Evolutionary conservation across 2,888 invertebrate genomes (phyloP).

Genomic region (Teleogryllus oceanicus): DNA sequence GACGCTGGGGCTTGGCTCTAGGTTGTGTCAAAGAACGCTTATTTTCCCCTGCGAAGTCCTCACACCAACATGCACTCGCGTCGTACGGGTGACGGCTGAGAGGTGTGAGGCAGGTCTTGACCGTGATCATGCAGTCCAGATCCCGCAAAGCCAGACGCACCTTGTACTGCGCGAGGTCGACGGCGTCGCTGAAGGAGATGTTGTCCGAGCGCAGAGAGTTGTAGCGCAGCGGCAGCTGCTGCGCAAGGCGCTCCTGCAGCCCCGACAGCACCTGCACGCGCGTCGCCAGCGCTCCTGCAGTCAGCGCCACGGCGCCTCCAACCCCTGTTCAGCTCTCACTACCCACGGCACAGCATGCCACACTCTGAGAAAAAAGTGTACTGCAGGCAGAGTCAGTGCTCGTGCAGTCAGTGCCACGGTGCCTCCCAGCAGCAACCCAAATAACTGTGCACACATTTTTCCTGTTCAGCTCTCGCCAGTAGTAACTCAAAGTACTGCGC

Average conservation of each 20-base stretch:
- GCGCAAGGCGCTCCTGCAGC: background rate
- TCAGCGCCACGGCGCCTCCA: background rate
- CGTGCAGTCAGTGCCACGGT: background rate
- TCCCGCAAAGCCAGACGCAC: background rate
- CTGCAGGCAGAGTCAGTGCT: background rate
- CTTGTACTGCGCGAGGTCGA: constrained; percentile 8
- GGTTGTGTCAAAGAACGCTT: too few relatives aligned
- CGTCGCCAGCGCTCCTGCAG: constrained; percentile 2
- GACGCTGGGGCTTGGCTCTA: too few relatives aligned
- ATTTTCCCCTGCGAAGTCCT: too few relatives aligned
- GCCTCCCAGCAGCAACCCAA: background rate
- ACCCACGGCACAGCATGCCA: too few relatives aligned
- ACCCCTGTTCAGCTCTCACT: too few relatives aligned
- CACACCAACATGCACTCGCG: too few relatives aligned
- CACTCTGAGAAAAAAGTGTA: too few relatives aligned
- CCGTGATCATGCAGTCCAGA: too few relatives aligned
- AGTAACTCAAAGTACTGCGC: too few relatives aligned
- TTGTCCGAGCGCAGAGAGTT: background rate
- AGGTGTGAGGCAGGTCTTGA: too few relatives aligned
- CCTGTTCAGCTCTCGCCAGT: too few relatives aligned
- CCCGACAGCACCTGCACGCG: constrained; percentile 11
- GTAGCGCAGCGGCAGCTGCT: background rate
- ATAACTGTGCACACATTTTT: background rate
- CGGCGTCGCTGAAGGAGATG: background rate
- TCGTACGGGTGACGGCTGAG: too few relatives aligned